phyloP scores from a whole-genome alignment of 2,888 invertebrate genomes.

The Bugula neritina region DNA sequence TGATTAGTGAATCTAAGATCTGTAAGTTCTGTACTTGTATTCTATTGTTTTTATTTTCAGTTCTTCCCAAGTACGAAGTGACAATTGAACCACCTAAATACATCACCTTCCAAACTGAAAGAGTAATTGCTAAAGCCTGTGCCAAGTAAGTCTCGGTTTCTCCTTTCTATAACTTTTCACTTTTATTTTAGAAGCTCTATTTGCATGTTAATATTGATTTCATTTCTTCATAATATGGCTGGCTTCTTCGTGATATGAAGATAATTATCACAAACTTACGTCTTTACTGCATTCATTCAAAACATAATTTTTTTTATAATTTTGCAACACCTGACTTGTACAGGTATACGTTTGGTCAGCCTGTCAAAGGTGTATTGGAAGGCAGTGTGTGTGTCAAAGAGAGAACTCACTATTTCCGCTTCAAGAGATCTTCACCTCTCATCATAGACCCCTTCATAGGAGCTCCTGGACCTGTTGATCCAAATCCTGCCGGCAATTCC shows the following conservation, averaged over 20 bases:
- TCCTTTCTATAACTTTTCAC: background rate
- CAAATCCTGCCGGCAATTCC: background rate
- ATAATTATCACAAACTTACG: no score
- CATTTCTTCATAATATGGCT: no score
- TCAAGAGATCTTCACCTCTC: background rate
- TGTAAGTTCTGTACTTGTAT: no score
- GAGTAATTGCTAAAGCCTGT: slow-evolving; percentile 19
- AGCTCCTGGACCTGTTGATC: background rate
- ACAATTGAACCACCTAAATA: slow-evolving; percentile 21
- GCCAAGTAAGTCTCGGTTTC: slow-evolving; percentile 9
- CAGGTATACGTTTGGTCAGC: slow-evolving; percentile 23
- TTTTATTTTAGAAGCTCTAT: no score
- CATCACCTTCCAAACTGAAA: slow-evolving; percentile 21
- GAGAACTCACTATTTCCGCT: background rate
- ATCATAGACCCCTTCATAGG: background rate
- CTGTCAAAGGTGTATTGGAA: background rate
- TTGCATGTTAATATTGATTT: no score
- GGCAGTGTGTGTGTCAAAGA: slow-evolving; percentile 17
- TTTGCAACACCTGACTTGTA: background rate
- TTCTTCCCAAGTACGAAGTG: slow-evolving; percentile 21
- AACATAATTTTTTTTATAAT: no score
- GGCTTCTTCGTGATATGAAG: no score
- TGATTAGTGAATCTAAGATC: no score
- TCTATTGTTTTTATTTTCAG: no score
- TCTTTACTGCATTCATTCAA: no score